phyloP scores from a whole-genome alignment of 2,797 vertebrate species.

The Helarctos malayanus region DNA sequence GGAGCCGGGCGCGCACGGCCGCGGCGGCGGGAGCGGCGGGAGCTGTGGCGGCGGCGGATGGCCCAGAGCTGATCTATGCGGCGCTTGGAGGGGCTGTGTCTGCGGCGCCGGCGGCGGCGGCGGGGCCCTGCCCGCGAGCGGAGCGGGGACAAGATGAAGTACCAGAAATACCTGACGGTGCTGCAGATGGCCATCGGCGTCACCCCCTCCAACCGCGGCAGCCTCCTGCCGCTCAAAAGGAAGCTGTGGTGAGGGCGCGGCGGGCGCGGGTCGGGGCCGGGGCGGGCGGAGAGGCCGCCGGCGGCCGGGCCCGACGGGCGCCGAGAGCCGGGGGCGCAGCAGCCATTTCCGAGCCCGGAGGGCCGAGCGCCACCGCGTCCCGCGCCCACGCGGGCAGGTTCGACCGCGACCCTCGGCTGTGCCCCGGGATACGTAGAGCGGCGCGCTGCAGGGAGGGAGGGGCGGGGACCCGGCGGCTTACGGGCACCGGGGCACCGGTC shows the following conservation, averaged over 20 bases:
- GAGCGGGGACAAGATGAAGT: slow-evolving; percentile 97
- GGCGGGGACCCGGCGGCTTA: not conserved
- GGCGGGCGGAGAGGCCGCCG: not conserved
- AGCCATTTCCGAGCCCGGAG: not conserved
- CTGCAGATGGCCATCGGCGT: slow-evolving; percentile 99
- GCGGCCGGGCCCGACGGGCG: not conserved
- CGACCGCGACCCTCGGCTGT: not conserved
- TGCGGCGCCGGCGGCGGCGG: slow-evolving; percentile 92
- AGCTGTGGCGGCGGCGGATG: slow-evolving; percentile 69
- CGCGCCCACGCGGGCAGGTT: not conserved
- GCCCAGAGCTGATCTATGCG: slow-evolving; percentile 92
- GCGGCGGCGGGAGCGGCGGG: not conserved
- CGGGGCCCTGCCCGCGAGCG: slow-evolving; percentile 92
- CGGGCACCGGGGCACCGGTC: not conserved
- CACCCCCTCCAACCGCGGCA: slow-evolving; percentile 98
- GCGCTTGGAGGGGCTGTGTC: slow-evolving; percentile 92
- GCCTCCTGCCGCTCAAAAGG: slow-evolving; percentile 97
- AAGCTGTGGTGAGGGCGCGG: slow-evolving; percentile 95
- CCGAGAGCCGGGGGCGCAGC: not conserved
- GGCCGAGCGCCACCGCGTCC: not conserved
- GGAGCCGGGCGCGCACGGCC: slow-evolving; percentile 10
- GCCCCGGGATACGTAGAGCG: not conserved
- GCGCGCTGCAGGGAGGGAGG: not conserved
- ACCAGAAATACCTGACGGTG: slow-evolving; percentile 99
- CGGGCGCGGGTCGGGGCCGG: not conserved